Evolutionary conservation across 2,797 vertebrate genomes (phyloP).

Genomic region (Avahi laniger): DNA sequence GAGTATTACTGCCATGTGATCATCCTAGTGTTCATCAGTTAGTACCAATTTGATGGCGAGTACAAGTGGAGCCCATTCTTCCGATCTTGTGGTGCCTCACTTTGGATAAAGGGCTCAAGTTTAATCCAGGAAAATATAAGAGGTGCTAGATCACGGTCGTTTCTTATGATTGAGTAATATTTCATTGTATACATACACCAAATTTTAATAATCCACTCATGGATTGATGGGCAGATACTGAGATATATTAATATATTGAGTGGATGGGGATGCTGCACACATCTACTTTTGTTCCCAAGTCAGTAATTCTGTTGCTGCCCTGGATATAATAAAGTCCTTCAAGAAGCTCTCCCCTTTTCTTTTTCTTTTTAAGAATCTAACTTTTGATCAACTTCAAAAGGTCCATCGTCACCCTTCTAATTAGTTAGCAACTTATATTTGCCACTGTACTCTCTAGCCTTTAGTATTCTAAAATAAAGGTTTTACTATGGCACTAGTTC

Average conservation of each 20-base stretch:
- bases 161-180: no score
- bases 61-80: no score
- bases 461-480: slow-evolving; percentile 14
- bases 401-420: not conserved
- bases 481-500: not conserved
- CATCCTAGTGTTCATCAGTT: no score
- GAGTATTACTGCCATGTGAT: no score
- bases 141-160: no score
- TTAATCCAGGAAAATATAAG: no score
- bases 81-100: no score
- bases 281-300: not conserved
- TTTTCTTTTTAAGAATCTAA: not conserved
- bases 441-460: not conserved
- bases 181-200: no score
- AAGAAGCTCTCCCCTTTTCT: not conserved
- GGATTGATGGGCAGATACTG: no score
- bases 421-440: not conserved
- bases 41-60: no score
- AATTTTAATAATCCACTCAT: no score
- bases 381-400: not conserved
- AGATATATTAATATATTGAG: not conserved
- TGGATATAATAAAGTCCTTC: not conserved
- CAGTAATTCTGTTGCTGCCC: not conserved
- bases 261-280: not conserved
- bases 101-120: no score